Base-by-base conservation (phyloP, 1,140 invertebrate genomes). In the Scaptomyza graminum region DNA sequence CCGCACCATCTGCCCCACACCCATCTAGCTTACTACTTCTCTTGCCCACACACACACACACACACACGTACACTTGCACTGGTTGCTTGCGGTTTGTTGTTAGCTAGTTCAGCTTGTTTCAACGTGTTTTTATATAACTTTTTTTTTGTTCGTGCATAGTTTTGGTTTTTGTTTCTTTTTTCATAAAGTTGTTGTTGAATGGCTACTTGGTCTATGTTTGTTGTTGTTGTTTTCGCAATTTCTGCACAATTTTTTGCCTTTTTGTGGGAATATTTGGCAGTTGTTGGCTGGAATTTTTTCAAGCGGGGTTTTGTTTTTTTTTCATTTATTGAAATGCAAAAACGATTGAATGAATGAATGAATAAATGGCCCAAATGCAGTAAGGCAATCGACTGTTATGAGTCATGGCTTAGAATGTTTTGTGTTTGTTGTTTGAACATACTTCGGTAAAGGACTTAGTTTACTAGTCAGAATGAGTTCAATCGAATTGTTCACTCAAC, bases 71-170 rank as follows among this genome's bases (percentile, higher is more conserved):
- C 18, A 25, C 11, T 18, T 16, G 44, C 47, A 6, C n/a, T 54
- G 34, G 18, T 65, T 39, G 31, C 34, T 62, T 37, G 16, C 49
- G 59, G 37, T 50, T 47, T 50, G 31, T 28, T 59, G 31, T 59
- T 55, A 44, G 59, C 49, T 46, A 28, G 68, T 61, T 63, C 47
- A 52, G 15, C 13, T 9, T 39, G 52, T 54, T 66, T 76, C 68
- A 88, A 88, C 82, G 78, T 87, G 82, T 85, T 88, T 85, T 87
- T 87, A 87, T 87, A 87, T 87, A 87, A 87, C 74, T 74, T 82
- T 82, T 78, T 69, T 82, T 59, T 66, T 69, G 12, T 73, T 68
- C 76, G 64, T 66, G 82, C 82, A 87, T 78, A 85, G 82, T 82
- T 79, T 79, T 62, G 52, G 72, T 60, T 41, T 25, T 77, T 57